Base-by-base conservation (phyloP, 2,113 vertebrate species). In the Neotoma lepida region DNA sequence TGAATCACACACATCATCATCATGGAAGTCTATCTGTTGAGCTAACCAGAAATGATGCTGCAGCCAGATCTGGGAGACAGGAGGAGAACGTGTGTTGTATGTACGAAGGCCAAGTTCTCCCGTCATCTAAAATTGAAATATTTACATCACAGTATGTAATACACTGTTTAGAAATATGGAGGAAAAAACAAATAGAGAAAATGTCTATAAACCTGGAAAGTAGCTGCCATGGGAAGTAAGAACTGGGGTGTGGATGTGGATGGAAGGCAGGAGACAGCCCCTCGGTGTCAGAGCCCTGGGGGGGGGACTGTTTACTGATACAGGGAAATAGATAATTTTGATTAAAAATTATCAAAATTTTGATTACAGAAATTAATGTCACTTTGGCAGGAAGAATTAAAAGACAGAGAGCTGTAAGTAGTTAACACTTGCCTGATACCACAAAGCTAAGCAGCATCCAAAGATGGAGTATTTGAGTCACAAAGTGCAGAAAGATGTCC, bases 51-150 rank as follows among this genome's bases (percentile, higher is more conserved):
- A 88, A 33, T 58, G 73, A 91, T 46, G 70, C 66, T 54, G 41
- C 51, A 68, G 39, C n/a, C 14, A 0, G 88, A 89, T 81, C 24
- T 81, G 71, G 49, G 80, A 95, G 82, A 84, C 10, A n/a, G 6
- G 28, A 63, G 24, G 28, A 90, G 94, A 90, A n/a, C 6, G 1
- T 63, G 17, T n/a, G 22, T 66, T 44, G 13, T 71, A 46, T 71
- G 15, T 58, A 84, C 6, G 56, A 92, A 88, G 81, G 89, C 7
- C 70, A 41, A 92, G 71, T 70, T 78, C 30, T 86, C 28, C 77
- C 51, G 87, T 96, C 33, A 76, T 49, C 70, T 96, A 78, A 96
- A 78, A 66, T 12, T 80, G 58, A 88, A 96, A 80, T 87, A 84
- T 56, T 44, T 30, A 76, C 58, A 86, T 51, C 58, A 63, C 28